Evolutionary conservation across 2,113 vertebrate genomes (phyloP).

Genomic region (Corythornis cristatus): DNA sequence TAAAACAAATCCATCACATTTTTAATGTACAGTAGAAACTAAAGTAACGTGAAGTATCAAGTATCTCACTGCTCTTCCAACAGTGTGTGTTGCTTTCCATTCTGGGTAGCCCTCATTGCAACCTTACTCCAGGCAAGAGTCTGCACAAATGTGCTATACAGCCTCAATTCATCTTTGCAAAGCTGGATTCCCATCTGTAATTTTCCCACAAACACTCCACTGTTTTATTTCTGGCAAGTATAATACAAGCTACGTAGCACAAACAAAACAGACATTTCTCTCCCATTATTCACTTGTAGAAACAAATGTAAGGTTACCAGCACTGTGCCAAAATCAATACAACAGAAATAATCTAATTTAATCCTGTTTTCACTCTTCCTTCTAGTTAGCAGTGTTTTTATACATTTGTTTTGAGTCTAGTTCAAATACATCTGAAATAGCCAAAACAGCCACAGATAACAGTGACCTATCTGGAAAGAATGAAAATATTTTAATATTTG

Average conservation of each 20-base stretch:
- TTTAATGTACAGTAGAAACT: neutral
- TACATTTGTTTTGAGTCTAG: neutral
- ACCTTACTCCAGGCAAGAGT: neutral
- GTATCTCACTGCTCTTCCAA: neutral
- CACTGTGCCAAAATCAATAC: neutral
- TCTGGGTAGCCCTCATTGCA: neutral
- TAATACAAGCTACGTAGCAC: neutral
- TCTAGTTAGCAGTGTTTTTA: neutral
- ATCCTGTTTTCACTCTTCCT: neutral
- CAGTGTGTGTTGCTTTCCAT: neutral
- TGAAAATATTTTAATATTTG: neutral
- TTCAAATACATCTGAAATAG: neutral
- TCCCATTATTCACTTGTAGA: neutral
- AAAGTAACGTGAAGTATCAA: neutral
- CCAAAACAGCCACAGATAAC: neutral
- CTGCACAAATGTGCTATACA: neutral
- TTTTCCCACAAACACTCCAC: neutral
- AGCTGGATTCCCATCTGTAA: neutral
- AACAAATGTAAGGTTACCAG: neutral
- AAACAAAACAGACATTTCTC: neutral
- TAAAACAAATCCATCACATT: neutral
- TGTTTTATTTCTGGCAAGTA: neutral
- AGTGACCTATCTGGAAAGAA: neutral
- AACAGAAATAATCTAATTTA: neutral
- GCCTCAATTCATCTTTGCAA: neutral